Base-by-base conservation (phyloP, 2,888 invertebrate species). In the Monochamus alternatus region DNA sequence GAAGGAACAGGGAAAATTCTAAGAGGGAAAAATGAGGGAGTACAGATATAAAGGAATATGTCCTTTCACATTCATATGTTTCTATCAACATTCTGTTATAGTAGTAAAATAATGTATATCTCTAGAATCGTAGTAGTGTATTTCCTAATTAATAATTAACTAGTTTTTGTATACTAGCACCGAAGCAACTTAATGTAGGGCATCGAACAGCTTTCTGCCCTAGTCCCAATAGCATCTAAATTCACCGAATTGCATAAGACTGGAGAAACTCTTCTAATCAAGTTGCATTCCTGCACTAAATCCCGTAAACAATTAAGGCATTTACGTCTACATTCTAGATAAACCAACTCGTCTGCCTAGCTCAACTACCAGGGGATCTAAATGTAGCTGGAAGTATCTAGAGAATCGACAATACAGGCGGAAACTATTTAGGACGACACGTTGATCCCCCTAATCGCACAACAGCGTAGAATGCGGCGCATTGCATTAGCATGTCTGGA, bases 381-480 rank as follows among this genome's bases (percentile, higher is more conserved):
- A 55, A n/a, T 7, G 10, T n/a, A 4, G 55, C 14, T n/a, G n/a
- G 14, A 4, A 7, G 55, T 55, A 14, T n/a, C 55, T 5, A 7
- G 10, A 22, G 7, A 12, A 14, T 22, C 55, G 55, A 7, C 55
- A 4, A 14, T n/a, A 7, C 55, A 14, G 38, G 12, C 55, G 55
- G 14, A 55, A 55, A 55, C 55, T 14, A n/a, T 55, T 14, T 7
- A n/a, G n/a, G 14, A n/a, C 55, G 55, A 55, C 55, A 55, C 10
- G 55, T 55, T 55, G 55, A 55, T 55, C n/a, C 55, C 7, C 55
- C 55, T 55, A 55, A 55, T 55, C 14, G n/a, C 55, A 47, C 8
- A 22, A 4, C 14, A 22, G 14, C 55, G n/a, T 14, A 5, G 14
- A 22, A 55, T 14, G 55, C 14, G 22, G 14, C 55, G 14, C n/a